A percentile compares a stretch with the other conserved stretches of the same genome.
Conservation (phyloP, 2,113 vertebrate genomes). For the Marcusenius ussheri region DNA sequence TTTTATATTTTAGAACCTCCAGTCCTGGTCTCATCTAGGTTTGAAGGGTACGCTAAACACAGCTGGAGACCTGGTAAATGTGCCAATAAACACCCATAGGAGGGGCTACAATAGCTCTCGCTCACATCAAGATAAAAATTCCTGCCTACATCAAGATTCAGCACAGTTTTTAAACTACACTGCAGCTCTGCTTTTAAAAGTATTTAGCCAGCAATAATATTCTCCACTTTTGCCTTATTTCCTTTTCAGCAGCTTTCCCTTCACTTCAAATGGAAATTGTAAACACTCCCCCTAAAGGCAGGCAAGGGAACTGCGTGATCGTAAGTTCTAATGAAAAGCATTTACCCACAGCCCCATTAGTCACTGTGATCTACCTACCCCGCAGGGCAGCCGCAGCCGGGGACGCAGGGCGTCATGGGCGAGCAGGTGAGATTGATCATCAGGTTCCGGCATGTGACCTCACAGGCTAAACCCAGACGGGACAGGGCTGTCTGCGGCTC, state of each 20-base stretch:
- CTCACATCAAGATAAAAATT: background rate
- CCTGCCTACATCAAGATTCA: background rate
- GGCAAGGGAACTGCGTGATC: background rate
- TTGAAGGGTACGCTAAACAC: background rate
- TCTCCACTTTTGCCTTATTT: background rate
- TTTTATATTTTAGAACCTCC: background rate
- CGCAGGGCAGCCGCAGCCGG: constrained; percentile 82
- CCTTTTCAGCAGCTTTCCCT: background rate
- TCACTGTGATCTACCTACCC: constrained; percentile 64
- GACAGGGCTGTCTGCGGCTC: constrained; percentile 71
- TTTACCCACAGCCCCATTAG: background rate
- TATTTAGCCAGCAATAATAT: background rate
- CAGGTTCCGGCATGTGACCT: constrained; percentile 82
- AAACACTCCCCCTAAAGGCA: background rate
- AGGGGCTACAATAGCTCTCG: too few species aligned
- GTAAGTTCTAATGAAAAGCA: background rate
- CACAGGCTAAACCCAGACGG: constrained; percentile 76
- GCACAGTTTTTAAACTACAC: background rate
- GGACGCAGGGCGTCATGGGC: constrained; percentile 82
- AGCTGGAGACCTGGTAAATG: background rate
- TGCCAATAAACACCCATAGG: background rate
- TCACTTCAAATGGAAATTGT: background rate
- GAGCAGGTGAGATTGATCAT: constrained; percentile 96
- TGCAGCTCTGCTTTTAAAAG: background rate
- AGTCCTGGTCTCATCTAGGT: background rate